Evolutionary conservation across 2,888 invertebrate species (phyloP).

Genomic region (Scaptomyza caliginosa): DNA sequence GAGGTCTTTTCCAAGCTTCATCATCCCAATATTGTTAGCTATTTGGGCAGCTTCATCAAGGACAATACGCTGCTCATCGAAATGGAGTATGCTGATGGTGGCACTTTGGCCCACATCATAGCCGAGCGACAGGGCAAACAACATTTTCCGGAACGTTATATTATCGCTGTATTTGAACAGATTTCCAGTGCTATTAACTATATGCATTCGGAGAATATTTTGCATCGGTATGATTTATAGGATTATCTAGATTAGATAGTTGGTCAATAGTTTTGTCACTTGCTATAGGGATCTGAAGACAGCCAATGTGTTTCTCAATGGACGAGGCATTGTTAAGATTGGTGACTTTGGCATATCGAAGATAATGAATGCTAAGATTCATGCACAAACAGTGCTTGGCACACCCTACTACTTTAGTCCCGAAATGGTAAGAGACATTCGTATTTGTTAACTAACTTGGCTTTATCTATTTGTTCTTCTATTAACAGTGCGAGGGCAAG

Average conservation of each 20-base stretch:
- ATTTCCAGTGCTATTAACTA: conserved; percentile 89
- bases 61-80: conserved; percentile 89
- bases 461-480: too few species aligned
- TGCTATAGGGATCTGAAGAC: conserved; percentile 88
- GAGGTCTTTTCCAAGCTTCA: conserved; percentile 88
- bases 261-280: neutral
- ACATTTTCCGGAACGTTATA: conserved; percentile 87
- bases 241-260: neutral
- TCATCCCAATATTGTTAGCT: conserved; percentile 90
- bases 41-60: conserved; percentile 89
- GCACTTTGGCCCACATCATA: conserved; percentile 88
- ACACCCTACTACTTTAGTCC: conserved; percentile 90
- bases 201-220: conserved; percentile 88
- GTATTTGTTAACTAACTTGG: too few species aligned
- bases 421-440: conserved; percentile 87
- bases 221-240: conserved; percentile 84
- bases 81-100: conserved; percentile 92
- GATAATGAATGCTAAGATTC: conserved; percentile 88
- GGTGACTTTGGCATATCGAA: conserved; percentile 92
- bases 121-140: conserved; percentile 84
- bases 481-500: conserved; percentile 89
- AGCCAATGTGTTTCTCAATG: conserved; percentile 89
- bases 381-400: conserved; percentile 89
- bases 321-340: conserved; percentile 88
- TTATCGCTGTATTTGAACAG: conserved; percentile 88